phyloP scores from a whole-genome alignment of 2,113 vertebrate species.

The Oreocharis arfaki region DNA sequence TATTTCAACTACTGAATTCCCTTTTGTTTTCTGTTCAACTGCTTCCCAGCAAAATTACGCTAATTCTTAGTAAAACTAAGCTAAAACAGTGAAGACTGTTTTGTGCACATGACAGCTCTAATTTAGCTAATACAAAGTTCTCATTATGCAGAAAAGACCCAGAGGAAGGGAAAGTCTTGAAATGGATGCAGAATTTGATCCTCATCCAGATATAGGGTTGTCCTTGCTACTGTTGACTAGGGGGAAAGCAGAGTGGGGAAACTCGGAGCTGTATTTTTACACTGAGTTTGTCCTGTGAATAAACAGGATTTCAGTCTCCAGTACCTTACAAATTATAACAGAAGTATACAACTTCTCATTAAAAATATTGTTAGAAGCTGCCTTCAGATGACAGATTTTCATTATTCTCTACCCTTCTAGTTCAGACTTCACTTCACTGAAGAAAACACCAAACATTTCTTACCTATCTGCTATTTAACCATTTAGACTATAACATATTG shows the following conservation, averaged over 20 bases:
- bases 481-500: not conserved
- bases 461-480: not conserved
- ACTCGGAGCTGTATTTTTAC: not conserved
- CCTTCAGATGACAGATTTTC: not conserved
- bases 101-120: not conserved
- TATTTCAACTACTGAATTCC: not conserved
- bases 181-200: not conserved
- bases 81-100: not conserved
- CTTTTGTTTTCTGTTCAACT: not conserved
- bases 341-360: not conserved
- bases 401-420: not conserved
- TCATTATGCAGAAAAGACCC: not conserved
- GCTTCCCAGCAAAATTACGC: not conserved
- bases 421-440: not conserved
- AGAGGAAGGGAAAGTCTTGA: not conserved
- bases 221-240: not conserved
- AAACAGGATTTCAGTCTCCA: not conserved
- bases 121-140: not conserved
- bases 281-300: not conserved
- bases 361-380: not conserved
- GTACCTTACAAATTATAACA: not conserved
- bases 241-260: not conserved
- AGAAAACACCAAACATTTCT: not conserved
- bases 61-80: not conserved
- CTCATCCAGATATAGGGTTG: not conserved